Conservation (phyloP, 2,888 invertebrate species). For the Galerucella nymphaeae region DNA sequence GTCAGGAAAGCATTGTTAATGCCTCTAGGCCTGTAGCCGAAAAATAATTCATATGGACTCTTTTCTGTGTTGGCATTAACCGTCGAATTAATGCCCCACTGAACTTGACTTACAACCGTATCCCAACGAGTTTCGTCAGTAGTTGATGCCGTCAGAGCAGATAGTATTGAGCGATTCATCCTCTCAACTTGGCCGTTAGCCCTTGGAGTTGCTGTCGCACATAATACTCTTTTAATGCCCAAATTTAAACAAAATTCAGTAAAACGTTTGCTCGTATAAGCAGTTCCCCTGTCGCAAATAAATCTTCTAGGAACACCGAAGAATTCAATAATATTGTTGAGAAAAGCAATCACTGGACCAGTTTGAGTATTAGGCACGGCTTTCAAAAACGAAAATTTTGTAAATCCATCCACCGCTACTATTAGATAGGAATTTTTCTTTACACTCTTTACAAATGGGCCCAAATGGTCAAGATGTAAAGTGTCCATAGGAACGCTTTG, state of each 20-base stretch:
- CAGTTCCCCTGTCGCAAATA: conserved; percentile 45
- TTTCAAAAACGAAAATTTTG: conserved; percentile 55
- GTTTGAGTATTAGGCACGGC: conserved; percentile 46
- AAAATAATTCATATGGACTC: conserved; percentile 47
- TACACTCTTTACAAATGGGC: conserved; percentile 47
- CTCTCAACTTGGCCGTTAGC: conserved; percentile 53
- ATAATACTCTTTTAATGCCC: conserved; percentile 45
- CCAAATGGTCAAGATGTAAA: conserved; percentile 50
- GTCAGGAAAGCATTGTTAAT: conserved; percentile 44
- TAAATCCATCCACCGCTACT: conserved; percentile 55
- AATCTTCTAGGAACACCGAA: conserved; percentile 45
- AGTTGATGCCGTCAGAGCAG: conserved; percentile 37
- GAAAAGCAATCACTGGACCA: conserved; percentile 38
- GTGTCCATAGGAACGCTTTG: conserved; percentile 50
- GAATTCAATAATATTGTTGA: conserved; percentile 40
- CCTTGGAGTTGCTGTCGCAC: conserved; percentile 50
- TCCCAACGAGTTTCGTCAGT: conserved; percentile 49
- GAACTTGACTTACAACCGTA: conserved; percentile 35
- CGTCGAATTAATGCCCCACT: conserved; percentile 46
- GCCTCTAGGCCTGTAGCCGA: conserved; percentile 49
- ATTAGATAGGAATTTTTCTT: conserved; percentile 50
- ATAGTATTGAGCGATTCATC: conserved; percentile 45
- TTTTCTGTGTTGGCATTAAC: conserved; percentile 46
- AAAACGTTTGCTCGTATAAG: conserved; percentile 47
- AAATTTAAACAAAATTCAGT: conserved; percentile 38